phyloP scores from a whole-genome alignment of 2,797 vertebrate species.

The Avahi laniger region DNA sequence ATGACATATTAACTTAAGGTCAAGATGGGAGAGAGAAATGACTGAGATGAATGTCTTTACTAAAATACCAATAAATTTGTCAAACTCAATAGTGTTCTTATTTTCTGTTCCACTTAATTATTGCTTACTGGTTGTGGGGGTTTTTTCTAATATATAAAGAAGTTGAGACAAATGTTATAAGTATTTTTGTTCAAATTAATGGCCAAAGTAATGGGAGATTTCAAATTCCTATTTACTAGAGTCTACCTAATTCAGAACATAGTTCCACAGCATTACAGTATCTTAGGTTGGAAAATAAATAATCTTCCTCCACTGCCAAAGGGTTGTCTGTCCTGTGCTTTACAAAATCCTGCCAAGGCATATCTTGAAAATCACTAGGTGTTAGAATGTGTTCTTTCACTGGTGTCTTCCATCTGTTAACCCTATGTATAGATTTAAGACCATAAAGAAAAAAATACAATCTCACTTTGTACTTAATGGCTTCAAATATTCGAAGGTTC shows the following conservation, averaged over 20 bases:
- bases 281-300: background rate
- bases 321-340: background rate
- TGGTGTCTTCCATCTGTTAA: background rate
- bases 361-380: background rate
- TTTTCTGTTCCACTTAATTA: slow-evolving; percentile 59
- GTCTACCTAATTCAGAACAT: background rate
- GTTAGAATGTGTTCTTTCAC: background rate
- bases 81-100: slow-evolving; percentile 68
- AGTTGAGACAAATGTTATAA: background rate
- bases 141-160: background rate
- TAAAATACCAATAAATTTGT: slow-evolving; percentile 82
- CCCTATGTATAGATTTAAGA: background rate
- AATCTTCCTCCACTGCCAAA: background rate
- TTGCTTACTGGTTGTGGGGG: background rate
- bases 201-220: background rate
- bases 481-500: background rate
- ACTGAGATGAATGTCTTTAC: slow-evolving; percentile 81
- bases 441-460: background rate
- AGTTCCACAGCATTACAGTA: background rate
- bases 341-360: background rate
- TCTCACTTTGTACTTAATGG: background rate
- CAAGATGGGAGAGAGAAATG: slow-evolving; percentile 71
- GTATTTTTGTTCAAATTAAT: background rate
- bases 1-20: slow-evolving; percentile 56
- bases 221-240: background rate